Evolutionary conservation across 1,140 invertebrate genomes (phyloP).

Genomic region (Ectropis grisescens): DNA sequence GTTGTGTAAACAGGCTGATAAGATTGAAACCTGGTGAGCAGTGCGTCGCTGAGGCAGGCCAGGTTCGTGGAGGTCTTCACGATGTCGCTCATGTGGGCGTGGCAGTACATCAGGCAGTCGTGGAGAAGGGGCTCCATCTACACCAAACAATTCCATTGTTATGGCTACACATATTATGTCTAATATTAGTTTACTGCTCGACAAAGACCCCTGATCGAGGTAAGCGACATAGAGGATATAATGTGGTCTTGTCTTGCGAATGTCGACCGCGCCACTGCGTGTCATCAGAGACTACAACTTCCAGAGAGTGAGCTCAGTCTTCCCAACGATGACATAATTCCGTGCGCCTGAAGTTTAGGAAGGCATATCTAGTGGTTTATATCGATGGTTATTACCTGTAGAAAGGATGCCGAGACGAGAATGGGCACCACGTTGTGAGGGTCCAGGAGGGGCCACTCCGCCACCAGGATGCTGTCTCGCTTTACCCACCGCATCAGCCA

Average conservation of each 20-base stretch:
- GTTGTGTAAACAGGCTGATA: no score
- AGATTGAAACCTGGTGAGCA: slow-evolving; percentile 83
- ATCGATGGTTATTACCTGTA: slow-evolving; percentile 76
- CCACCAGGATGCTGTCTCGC: slow-evolving; percentile 75
- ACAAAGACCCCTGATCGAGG: no score
- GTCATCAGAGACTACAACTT: no score
- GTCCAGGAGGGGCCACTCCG: slow-evolving; percentile 82
- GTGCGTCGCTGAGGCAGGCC: slow-evolving; percentile 84
- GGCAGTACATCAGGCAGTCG: slow-evolving; percentile 85
- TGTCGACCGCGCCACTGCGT: no score
- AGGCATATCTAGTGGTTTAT: no score
- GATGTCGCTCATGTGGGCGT: slow-evolving; percentile 84
- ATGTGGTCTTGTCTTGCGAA: no score
- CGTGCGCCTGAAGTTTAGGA: no score
- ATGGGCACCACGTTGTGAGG: slow-evolving; percentile 90
- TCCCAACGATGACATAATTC: no score
- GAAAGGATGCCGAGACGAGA: slow-evolving; percentile 92
- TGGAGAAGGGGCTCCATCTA: slow-evolving; percentile 90
- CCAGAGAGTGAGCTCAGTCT: no score
- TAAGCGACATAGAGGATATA: no score
- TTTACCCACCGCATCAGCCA: slow-evolving; percentile 98
- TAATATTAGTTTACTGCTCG: no score
- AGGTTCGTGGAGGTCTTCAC: slow-evolving; percentile 83
- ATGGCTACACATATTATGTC: no score
- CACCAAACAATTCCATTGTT: not conserved